Evolutionary conservation across 2,113 vertebrate genomes (phyloP).

Genomic region (Sminthopsis crassicaudata): DNA sequence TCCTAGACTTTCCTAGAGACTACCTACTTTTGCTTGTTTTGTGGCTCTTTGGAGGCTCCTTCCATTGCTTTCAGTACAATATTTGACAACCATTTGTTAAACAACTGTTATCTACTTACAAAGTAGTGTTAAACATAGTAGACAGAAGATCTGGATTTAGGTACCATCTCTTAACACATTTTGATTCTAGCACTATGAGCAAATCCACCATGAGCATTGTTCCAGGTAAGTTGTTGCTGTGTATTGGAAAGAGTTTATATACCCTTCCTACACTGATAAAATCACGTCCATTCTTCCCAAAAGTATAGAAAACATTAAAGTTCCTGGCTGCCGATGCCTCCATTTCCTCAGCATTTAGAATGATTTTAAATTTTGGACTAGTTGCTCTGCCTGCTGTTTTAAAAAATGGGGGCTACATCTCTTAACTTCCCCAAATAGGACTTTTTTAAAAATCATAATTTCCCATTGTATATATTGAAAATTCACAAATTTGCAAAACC

Average conservation of each 20-base stretch:
- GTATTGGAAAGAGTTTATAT: background rate
- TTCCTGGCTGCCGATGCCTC: background rate
- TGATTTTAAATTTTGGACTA: background rate
- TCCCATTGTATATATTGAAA: conserved; percentile 9
- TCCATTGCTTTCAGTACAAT: background rate
- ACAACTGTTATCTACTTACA: background rate
- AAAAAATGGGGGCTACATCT: background rate
- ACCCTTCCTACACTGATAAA: background rate
- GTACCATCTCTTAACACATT: background rate
- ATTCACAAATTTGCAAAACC: background rate
- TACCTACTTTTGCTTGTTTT: background rate
- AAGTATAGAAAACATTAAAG: background rate
- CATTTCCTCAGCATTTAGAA: background rate
- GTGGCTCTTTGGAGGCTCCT: background rate
- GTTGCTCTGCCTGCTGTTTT: background rate
- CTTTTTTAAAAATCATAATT: background rate
- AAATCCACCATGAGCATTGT: background rate
- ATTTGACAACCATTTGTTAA: background rate
- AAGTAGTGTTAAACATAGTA: background rate
- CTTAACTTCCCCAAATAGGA: background rate
- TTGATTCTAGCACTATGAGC: background rate
- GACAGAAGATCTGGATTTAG: background rate
- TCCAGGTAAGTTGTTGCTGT: background rate
- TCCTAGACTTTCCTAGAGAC: background rate
- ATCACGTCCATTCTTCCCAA: background rate